phyloP scores from a whole-genome alignment of 2,888 invertebrate species.

The Leptopterna dolabrata region DNA sequence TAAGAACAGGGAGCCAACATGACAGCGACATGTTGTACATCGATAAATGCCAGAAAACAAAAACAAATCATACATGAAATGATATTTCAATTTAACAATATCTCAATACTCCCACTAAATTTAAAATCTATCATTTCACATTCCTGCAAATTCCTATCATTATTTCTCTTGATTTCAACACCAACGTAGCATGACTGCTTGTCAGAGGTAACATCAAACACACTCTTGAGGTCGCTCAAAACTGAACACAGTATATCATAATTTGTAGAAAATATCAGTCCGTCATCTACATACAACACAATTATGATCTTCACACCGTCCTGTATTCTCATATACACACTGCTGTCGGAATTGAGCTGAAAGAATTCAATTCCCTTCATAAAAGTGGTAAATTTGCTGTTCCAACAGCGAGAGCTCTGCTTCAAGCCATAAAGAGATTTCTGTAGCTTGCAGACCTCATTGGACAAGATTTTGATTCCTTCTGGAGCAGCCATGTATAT shows the following conservation, averaged over 20 bases:
- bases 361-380: not conserved
- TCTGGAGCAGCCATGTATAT: constrained; percentile 61
- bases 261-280: not conserved
- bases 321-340: not conserved
- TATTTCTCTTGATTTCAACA: not conserved
- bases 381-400: not conserved
- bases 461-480: constrained; percentile 35
- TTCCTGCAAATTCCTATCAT: too few species aligned
- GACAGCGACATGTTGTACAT: too few species aligned
- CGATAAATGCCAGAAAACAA: too few species aligned
- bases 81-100: too few species aligned
- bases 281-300: constrained; percentile 15
- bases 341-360: not conserved
- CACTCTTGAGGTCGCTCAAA: not conserved
- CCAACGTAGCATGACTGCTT: not conserved
- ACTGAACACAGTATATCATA: not conserved
- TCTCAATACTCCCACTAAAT: too few species aligned
- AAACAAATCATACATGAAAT: too few species aligned
- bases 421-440: constrained; percentile 62
- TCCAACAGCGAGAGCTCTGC: constrained; percentile 52
- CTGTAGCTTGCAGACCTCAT: constrained; percentile 57
- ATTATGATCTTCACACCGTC: not conserved
- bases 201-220: not conserved
- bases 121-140: too few species aligned
- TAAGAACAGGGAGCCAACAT: too few species aligned